Evolutionary conservation across 2,888 invertebrate genomes (phyloP).

Genomic region (Cheilosia soror): DNA sequence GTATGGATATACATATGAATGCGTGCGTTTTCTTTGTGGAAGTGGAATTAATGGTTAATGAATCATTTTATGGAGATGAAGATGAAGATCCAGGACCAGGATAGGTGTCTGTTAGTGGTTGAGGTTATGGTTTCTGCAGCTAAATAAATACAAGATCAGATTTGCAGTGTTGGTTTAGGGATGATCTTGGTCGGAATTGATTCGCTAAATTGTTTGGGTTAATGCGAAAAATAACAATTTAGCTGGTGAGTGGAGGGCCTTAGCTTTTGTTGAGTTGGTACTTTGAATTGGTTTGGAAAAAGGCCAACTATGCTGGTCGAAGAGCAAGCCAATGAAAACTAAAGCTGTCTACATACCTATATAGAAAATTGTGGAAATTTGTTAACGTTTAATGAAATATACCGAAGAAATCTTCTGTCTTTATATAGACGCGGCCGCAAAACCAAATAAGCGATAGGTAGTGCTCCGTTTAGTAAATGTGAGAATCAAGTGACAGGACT

Average conservation of each 20-base stretch:
- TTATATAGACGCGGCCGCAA: no score
- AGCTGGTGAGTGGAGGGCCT: slow-evolving; percentile 12
- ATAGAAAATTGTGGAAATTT: no score
- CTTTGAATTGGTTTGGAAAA: background rate
- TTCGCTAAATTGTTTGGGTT: slow-evolving; percentile 60
- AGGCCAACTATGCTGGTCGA: background rate
- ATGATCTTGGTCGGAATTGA: slow-evolving; percentile 9
- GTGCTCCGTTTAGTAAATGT: no score
- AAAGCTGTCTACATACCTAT: no score
- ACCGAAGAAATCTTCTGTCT: no score
- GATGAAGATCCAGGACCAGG: slow-evolving; percentile 14
- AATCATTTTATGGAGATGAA: slow-evolving; percentile 59
- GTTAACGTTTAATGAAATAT: no score
- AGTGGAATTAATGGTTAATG: slow-evolving; percentile 67
- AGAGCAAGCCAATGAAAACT: no score
- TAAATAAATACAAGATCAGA: slow-evolving; percentile 46
- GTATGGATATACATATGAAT: background rate
- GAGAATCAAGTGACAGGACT: no score
- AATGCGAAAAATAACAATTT: slow-evolving; percentile 62
- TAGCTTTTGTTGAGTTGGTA: background rate
- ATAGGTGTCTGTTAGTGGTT: slow-evolving; percentile 62
- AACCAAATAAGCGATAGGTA: no score
- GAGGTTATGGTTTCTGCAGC: slow-evolving; percentile 67
- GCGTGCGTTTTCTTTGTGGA: slow-evolving; percentile 30
- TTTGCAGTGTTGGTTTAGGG: slow-evolving; percentile 20